Base-by-base conservation (phyloP, 37 sponge, comb jelly and placozoan genomes). In the Diacarnus erythraeanus region DNA sequence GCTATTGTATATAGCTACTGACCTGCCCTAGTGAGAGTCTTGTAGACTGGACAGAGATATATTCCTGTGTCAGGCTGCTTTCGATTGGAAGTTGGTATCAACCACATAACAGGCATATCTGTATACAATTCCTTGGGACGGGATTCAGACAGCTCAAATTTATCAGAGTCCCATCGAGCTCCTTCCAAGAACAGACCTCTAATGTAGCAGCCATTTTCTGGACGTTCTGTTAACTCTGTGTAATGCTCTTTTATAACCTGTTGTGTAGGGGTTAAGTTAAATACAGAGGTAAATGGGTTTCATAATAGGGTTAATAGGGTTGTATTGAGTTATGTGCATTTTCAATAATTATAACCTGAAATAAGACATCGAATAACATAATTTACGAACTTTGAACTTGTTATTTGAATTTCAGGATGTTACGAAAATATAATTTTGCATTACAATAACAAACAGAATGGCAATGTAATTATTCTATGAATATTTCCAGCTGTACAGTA, bases 11-110 rank as follows among this genome's bases (percentile, higher is more conserved):
- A n/a, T n/a, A n/a, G n/a, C n/a, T 1, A 26, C 82, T 38, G 33
- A 90, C 98, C 98, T 77, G 98, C 98, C 78, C 98, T 79, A 9
- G 96, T 93, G 20, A 95, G 87, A 31, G 98, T 98, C 91, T 98
- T 98, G 89, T 98, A 98, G 54, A 98, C 96, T 12, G 99, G 99
- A 72, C 96, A 96, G 12, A 91, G 38, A 72, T 98, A 98, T 27
- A 96, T 89, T 2, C 96, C 96, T 20, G 74, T 64, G 4, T 77
- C 76, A 8, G 96, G 96, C 38, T 75, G 80, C 59, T 79, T 84
- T 64, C 96, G 79, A 77, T 96, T 91, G 20, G 90, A 94, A 8
- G 75, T 83, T 0, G 99, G 99, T 33, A 89, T 77, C 63, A 98
- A 80, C 90, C 90, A 90, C 76, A 98, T 94, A 1, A 91, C 88